Evolutionary conservation across 2,888 invertebrate genomes (phyloP), one percentile per base, ranked within the genome.

Genomic region (Orchesellides sinensis): DNA sequence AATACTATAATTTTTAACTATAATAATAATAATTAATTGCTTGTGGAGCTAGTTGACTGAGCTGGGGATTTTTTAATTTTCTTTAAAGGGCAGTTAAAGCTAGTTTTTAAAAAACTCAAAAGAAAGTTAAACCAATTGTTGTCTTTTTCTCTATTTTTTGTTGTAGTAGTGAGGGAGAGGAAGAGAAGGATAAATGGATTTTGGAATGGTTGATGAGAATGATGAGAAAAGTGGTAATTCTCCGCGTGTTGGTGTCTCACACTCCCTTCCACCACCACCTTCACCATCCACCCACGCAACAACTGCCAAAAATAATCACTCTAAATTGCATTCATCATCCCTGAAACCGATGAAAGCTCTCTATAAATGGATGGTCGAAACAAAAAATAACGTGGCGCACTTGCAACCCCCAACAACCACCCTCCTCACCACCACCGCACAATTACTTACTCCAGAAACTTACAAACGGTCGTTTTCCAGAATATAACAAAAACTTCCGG

Each of bases 61-160:
- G 63, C 35, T 45, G 63, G 79, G 59, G 70, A n/a, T n/a, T n/a
- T n/a, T n/a, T n/a, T n/a, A n/a, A n/a, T n/a, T n/a, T n/a, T n/a
- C n/a, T n/a, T n/a, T n/a, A n/a, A n/a, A n/a, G n/a, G n/a, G n/a
- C n/a, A n/a, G 78, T 54, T 70, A 23, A 72, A 54, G 65, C 65
- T 79, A 72, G 79, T 52, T 49, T 66, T 35, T 19, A 21, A 49
- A 35, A 47, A 10, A 56, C 12, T 27, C 47, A 52, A 40, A 59
- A 68, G 29, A 17, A 56, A 29, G 19, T 32, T 25, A 12, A 59
- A 59, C 32, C 21, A 70, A 61, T 40, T 29, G 21, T 63, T 63
- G 45, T 78, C n/a, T 72, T 79, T 78, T 70, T 79, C 79, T 79
- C 70, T 78, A 78, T 78, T 78, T 78, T 78, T 79, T 74, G 56